phyloP scores from a whole-genome alignment of 2,113 vertebrate species.

The Pachyramphus minor region DNA sequence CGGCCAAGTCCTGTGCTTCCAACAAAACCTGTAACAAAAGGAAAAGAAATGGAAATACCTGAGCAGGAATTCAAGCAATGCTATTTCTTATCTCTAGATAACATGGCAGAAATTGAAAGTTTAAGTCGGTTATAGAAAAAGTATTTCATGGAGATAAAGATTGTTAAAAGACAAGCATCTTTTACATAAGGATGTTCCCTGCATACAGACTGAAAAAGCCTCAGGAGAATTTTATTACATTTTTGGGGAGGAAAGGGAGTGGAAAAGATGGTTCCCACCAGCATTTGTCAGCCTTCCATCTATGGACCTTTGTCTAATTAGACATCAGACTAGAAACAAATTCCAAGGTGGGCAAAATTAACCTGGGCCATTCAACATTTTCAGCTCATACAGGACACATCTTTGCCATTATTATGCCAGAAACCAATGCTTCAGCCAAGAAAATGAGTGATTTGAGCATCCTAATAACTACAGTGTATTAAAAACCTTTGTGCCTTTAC shows the following conservation, averaged over 20 bases:
- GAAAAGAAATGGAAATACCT: slow-evolving; percentile 12
- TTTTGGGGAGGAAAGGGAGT: background rate
- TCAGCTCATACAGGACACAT: background rate
- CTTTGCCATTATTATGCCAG: background rate
- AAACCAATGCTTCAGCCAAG: background rate
- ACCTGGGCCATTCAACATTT: background rate
- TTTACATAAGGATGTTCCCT: background rate
- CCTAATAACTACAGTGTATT: background rate
- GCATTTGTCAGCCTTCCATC: background rate
- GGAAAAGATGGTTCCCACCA: background rate
- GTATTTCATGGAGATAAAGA: background rate
- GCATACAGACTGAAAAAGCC: background rate
- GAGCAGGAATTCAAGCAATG: background rate
- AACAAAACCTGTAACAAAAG: slow-evolving; percentile 82
- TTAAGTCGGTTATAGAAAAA: background rate
- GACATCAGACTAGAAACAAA: background rate
- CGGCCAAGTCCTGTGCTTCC: slow-evolving; percentile 97
- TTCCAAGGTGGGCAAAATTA: background rate
- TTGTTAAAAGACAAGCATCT: background rate
- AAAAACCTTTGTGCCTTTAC: background rate
- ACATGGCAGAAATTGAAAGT: background rate
- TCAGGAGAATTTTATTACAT: background rate
- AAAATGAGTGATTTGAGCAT: background rate
- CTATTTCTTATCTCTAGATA: slow-evolving; percentile 24
- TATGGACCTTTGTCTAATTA: background rate